Evolutionary conservation across 2,797 vertebrate species (phyloP).

Genomic region (Coranthus polyacanthus): DNA sequence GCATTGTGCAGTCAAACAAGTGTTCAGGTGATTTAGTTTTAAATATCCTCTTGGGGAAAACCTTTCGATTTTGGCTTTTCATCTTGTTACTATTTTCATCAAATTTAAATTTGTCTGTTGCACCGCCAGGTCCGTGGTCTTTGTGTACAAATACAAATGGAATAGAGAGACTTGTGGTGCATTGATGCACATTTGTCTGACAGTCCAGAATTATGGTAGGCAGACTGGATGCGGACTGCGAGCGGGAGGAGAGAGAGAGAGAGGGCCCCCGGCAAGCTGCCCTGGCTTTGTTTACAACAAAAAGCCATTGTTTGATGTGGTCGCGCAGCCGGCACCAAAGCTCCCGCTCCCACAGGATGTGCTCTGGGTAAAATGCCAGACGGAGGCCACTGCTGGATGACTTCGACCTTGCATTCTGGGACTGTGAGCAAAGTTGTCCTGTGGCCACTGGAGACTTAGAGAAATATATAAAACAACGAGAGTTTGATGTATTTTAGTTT

Average conservation of each 20-base stretch:
- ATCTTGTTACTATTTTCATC: constrained; percentile 60
- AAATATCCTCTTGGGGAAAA: constrained; percentile 58
- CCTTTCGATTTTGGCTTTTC: constrained; percentile 60
- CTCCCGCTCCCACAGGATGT: constrained; percentile 88
- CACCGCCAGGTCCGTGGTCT: constrained; percentile 67
- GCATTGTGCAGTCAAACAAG: constrained; percentile 57
- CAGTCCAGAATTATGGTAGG: constrained; percentile 71
- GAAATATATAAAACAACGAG: constrained; percentile 72
- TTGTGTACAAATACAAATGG: constrained; percentile 75
- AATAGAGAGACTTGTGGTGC: constrained; percentile 64
- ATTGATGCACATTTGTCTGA: constrained; percentile 77
- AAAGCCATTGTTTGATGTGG: constrained; percentile 90
- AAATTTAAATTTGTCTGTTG: constrained; percentile 72
- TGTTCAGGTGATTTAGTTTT: constrained; percentile 75
- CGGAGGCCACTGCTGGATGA: constrained; percentile 83
- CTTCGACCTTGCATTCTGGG: constrained; percentile 72
- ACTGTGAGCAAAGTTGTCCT: constrained; percentile 66
- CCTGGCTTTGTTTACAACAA: constrained; percentile 89
- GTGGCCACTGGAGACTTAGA: constrained; percentile 54
- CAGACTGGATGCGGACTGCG: constrained; percentile 68
- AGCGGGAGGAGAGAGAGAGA: constrained; percentile 51
- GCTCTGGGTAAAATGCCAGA: constrained; percentile 87
- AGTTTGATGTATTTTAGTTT: constrained; percentile 54
- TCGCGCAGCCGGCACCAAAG: constrained; percentile 82
- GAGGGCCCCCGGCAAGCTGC: constrained; percentile 85